A percentile compares a stretch with the other conserved stretches of the same genome.
Evolutionary conservation across 2,888 invertebrate species (phyloP).

Genomic region (Sipha maydis): DNA sequence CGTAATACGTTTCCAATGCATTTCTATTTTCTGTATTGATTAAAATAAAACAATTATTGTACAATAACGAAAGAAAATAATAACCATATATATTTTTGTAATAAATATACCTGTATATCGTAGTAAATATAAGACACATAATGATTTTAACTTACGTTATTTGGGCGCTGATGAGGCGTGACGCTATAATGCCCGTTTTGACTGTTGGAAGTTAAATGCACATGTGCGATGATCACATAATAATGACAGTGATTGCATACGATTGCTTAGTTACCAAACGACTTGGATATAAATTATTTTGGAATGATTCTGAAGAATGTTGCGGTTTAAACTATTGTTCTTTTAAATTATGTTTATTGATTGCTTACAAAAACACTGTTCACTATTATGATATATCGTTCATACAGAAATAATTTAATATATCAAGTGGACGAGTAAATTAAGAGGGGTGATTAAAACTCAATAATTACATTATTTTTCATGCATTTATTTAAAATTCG

Average conservation of each 20-base stretch:
- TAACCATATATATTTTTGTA: not conserved
- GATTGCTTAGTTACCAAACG: not conserved
- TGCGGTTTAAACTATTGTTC: not conserved
- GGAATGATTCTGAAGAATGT: not conserved
- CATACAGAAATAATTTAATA: not conserved
- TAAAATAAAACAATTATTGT: not conserved
- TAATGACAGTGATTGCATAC: slow-evolving; percentile 4
- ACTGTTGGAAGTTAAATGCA: slow-evolving; percentile 29
- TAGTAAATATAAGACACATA: not conserved
- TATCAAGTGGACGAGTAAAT: not conserved
- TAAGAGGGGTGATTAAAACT: not conserved
- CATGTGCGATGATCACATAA: slow-evolving; percentile 32
- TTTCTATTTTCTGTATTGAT: not conserved
- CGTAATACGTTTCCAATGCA: not conserved
- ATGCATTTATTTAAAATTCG: not conserved
- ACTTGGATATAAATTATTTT: not conserved
- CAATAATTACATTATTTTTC: not conserved
- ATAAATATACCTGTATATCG: not conserved
- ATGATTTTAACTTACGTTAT: slow-evolving; percentile 48
- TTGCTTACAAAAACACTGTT: not conserved
- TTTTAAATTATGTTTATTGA: not conserved
- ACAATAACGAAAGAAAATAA: not conserved
- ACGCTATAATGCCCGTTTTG: slow-evolving; percentile 62
- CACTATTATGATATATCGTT: not conserved
- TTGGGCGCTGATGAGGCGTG: slow-evolving; percentile 60